Base-by-base conservation (phyloP, 2,797 vertebrate species). In the Pipistrellus nathusii region DNA sequence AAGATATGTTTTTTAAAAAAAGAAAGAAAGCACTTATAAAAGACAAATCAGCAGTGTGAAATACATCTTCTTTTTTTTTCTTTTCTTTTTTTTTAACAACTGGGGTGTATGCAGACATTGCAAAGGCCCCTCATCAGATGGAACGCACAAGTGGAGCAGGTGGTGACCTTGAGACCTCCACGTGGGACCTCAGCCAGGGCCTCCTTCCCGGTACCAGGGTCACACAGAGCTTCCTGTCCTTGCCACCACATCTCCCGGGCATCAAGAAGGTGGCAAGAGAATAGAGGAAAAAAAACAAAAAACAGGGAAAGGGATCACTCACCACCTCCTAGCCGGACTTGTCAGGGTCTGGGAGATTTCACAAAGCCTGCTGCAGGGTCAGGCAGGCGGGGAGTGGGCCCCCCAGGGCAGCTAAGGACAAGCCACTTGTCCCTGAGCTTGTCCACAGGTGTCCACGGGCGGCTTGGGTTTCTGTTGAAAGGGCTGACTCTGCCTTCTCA, bases 81-180 rank as follows among this genome's bases (percentile, higher is more conserved):
- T 51, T 51, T 75, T 35, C 4, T 35, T 35, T 35, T 35, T 35
- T 35, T 35, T 35, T 3, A 38, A 25, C 41, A n/a, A 25, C 30
- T 5, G 6, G 10, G 3, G 8, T 13, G 32, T n/a, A 27, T 15
- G 25, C 30, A 18, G 30, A 38, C 53, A 35, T 20, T 38, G 32
- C 44, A 25, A n/a, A 85, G 18, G 5, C 32, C 17, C 18, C 2
- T 18, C 0, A 0, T 17, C 30, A 21, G n/a, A 35, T 32, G 23
- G 27, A 44, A 48, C 5, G 8, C 8, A 13, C 25, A 46, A 0
- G 5, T 1, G n/a, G 27, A 13, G 20, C 23, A 8, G 5, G 35
- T 0, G 6, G 18, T 12, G 38, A 46, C 32, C 23, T 20, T 8
- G 17, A 38, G 13, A 25, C 59, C 3, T 10, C 12, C 21, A 20